Evolutionary conservation across 2,888 invertebrate species (phyloP).

Genomic region (Eupithecia exiguata): DNA sequence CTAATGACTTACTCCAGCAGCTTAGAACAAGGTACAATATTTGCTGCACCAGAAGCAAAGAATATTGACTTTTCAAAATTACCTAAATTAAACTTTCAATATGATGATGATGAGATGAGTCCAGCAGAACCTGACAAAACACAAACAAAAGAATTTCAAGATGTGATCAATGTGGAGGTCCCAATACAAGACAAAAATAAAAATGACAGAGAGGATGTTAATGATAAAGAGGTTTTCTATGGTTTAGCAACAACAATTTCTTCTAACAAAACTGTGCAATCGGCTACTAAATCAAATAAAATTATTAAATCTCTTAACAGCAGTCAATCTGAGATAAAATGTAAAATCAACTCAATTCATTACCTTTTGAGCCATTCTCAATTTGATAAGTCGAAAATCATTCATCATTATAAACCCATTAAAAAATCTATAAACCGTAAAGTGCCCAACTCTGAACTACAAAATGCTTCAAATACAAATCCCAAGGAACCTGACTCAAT

Average conservation of each 20-base stretch:
- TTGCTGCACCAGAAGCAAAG: constrained; percentile 16
- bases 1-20: constrained; percentile 28
- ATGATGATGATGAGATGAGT: no score
- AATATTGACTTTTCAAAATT: constrained; percentile 1
- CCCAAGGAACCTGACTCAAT: neutral
- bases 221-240: neutral
- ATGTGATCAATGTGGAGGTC: neutral
- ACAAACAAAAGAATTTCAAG: neutral
- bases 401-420: neutral
- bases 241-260: neutral
- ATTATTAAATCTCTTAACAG: neutral
- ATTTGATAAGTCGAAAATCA: neutral
- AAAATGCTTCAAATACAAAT: neutral
- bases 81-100: neutral
- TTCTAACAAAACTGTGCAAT: neutral
- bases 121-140: neutral
- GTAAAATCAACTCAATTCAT: neutral
- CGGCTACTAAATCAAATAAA: neutral
- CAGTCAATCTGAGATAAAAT: neutral
- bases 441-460: neutral
- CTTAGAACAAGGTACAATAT: constrained; percentile 23
- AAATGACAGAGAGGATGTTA: neutral
- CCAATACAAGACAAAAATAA: neutral
- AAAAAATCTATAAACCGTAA: neutral
- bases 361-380: neutral